These are phyloP conservation scores for Procambarus virginalis DNA, from an alignment of 1,140 invertebrate species.

Conservation along the genomic window DNA sequence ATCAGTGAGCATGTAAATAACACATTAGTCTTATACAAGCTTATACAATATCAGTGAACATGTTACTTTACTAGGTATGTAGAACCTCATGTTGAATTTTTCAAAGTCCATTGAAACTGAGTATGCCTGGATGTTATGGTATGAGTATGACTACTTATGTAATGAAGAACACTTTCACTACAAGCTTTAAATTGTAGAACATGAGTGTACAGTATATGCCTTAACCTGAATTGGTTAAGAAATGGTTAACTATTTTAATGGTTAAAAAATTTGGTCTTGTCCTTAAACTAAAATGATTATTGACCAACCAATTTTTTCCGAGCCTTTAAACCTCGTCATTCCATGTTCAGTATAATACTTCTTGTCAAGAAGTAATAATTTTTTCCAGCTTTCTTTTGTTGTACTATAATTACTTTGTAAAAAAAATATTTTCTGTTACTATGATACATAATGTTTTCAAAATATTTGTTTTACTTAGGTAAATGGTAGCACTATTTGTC, in stretches of 20 bases:
- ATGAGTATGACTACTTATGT: constrained; percentile 10
- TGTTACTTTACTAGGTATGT: constrained; percentile 19
- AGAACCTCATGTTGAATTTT: constrained; percentile 24
- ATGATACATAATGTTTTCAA: neutral
- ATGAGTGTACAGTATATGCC: neutral
- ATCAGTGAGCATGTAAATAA: constrained; percentile 50
- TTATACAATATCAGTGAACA: constrained; percentile 38
- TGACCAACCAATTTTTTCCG: constrained; percentile 35
- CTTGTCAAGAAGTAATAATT: constrained; percentile 6
- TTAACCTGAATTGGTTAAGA: constrained; percentile 4
- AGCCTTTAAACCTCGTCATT: constrained; percentile 33
- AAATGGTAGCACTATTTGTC: constrained; percentile 14
- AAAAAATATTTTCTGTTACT: constrained; percentile 1
- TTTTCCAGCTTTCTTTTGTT: neutral
- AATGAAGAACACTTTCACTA: constrained; percentile 12
- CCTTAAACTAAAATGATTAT: neutral
- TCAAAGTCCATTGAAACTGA: constrained; percentile 12
- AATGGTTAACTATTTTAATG: neutral
- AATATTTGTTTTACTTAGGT: constrained; percentile 4
- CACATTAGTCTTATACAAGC: constrained; percentile 36
- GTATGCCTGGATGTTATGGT: neutral
- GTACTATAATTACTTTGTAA: constrained; percentile 5
- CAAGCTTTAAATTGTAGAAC: neutral
- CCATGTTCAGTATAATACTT: neutral
- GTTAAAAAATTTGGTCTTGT: constrained; percentile 14